phyloP scores from a whole-genome alignment of 2,888 invertebrate genomes.

The Latheticus oryzae region DNA sequence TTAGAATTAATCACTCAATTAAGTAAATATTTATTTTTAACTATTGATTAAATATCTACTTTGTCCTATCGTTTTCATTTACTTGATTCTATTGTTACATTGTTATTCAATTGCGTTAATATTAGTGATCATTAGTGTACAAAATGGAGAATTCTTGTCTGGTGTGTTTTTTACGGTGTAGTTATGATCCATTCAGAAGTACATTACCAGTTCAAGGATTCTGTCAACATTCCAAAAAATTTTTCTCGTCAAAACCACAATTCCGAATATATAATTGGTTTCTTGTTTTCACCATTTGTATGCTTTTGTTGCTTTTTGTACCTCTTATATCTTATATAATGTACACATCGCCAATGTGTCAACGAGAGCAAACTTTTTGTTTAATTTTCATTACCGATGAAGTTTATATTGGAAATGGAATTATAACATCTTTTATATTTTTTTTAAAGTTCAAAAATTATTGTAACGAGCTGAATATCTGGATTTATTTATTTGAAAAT shows the following conservation, averaged over 20 bases:
- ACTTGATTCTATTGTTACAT: too few relatives aligned
- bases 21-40: too few relatives aligned
- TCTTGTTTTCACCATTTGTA: not conserved
- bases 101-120: too few relatives aligned
- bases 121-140: too few relatives aligned
- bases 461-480: not conserved
- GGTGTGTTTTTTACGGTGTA: not conserved
- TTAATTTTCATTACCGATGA: not conserved
- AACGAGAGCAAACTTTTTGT: not conserved
- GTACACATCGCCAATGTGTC: not conserved
- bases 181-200: not conserved
- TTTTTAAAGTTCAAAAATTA: too few relatives aligned
- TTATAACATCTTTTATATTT: too few relatives aligned
- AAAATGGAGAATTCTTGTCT: too few relatives aligned
- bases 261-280: not conserved
- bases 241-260: too few relatives aligned
- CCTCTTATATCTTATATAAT: too few relatives aligned
- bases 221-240: conserved; percentile 1
- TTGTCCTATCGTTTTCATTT: too few relatives aligned
- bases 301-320: not conserved
- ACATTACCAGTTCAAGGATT: conserved; percentile 3
- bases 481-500: not conserved
- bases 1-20: too few relatives aligned
- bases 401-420: not conserved
- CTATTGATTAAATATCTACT: too few relatives aligned